These are phyloP conservation scores for Upupa epops DNA, from an alignment of 2,113 vertebrate genomes.

Conservation along the genomic window DNA sequence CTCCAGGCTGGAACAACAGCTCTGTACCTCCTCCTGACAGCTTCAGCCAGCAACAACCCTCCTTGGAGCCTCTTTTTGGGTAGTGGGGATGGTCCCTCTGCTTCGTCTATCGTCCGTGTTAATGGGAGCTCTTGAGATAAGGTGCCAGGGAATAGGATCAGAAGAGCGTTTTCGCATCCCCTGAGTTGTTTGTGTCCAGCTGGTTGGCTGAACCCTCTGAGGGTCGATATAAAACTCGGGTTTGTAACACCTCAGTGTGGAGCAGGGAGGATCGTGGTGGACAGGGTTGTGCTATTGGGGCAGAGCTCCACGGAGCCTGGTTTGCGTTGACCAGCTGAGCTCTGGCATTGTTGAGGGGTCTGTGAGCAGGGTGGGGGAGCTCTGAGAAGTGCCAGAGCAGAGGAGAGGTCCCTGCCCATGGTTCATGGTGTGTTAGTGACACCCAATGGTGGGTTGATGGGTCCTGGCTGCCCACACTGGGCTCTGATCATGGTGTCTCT, in stretches of 20 bases:
- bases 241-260: fast-evolving
- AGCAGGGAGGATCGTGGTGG: not conserved
- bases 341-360: fast-evolving
- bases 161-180: not conserved
- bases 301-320: fast-evolving
- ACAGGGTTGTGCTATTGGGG: not conserved
- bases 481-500: not conserved
- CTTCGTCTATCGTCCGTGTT: not conserved
- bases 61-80: not conserved
- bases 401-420: not conserved
- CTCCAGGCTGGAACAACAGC: not conserved
- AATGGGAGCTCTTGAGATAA: not conserved
- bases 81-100: not conserved
- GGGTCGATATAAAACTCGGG: fast-evolving
- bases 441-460: not conserved
- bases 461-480: fast-evolving
- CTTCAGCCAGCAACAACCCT: not conserved
- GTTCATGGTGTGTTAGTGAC: constrained; percentile 20
- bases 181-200: not conserved
- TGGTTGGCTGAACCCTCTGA: not conserved
- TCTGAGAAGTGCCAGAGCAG: too few relatives aligned
- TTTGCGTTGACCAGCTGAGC: not conserved
- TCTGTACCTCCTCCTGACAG: not conserved
- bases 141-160: not conserved
- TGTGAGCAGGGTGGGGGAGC: not conserved